Evolutionary conservation across 2,113 vertebrate species (phyloP).

Genomic region (Pantherophis guttatus): DNA sequence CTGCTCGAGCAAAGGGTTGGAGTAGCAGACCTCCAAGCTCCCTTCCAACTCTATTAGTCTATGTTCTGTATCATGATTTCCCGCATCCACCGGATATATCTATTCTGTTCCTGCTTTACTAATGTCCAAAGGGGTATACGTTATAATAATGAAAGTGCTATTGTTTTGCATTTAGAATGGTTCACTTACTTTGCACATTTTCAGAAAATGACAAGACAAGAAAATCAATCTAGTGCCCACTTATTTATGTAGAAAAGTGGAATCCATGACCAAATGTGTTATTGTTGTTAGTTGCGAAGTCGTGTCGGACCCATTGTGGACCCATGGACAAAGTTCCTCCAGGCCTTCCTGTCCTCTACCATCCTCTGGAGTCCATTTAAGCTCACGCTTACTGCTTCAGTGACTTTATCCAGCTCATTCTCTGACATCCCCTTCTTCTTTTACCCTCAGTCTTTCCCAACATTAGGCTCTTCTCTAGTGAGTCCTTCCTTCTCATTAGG

Average conservation of each 20-base stretch:
- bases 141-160: not conserved
- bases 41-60: not conserved
- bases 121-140: not conserved
- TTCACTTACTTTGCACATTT: not conserved
- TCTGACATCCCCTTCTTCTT: too few species aligned
- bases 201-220: not conserved
- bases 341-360: too few species aligned
- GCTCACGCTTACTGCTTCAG: too few species aligned
- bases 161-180: not conserved
- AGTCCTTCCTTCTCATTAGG: too few species aligned
- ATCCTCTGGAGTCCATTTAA: too few species aligned
- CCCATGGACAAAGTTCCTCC: too few species aligned
- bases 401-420: too few species aligned
- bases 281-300: too few species aligned
- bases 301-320: too few species aligned
- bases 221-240: not conserved
- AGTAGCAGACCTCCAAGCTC: not conserved
- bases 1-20: not conserved
- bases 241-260: not conserved
- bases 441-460: too few species aligned
- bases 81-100: not conserved
- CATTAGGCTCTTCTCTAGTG: too few species aligned
- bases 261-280: not conserved
- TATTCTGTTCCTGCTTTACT: not conserved
- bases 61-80: not conserved